A percentile compares a stretch with the other conserved stretches of the same genome.
phyloP scores from a whole-genome alignment of 2,113 vertebrate species.

The Misgurnus mizolepis region DNA sequence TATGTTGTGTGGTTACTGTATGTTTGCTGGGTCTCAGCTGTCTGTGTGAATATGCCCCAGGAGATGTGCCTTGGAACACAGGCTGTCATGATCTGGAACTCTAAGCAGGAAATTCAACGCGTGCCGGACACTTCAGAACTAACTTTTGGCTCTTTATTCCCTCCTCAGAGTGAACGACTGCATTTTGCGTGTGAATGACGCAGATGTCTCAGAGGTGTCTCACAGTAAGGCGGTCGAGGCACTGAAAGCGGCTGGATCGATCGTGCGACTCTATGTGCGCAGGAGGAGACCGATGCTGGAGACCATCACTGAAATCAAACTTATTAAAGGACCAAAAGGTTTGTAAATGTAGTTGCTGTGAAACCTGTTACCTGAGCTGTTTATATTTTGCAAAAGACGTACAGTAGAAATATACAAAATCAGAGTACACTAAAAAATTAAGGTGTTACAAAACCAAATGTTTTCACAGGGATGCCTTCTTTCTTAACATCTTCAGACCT shows the following conservation, averaged over 20 bases:
- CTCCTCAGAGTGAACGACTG: conserved; percentile 90
- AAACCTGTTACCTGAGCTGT: neutral
- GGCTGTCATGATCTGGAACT: conserved; percentile 46
- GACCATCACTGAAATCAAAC: conserved; percentile 93
- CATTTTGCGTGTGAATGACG: conserved; percentile 93
- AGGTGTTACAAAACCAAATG: too few species aligned
- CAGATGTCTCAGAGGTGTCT: conserved; percentile 90
- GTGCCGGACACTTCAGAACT: conserved; percentile 2
- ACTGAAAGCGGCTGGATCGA: conserved; percentile 92
- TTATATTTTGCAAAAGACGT: neutral
- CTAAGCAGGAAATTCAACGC: conserved; percentile 26
- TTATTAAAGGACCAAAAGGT: conserved; percentile 98
- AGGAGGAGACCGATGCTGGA: conserved; percentile 92
- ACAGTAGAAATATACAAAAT: too few species aligned
- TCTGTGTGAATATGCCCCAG: conserved; percentile 47
- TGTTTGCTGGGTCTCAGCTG: conserved; percentile 62
- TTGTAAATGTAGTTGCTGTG: neutral
- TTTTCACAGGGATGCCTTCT: too few species aligned
- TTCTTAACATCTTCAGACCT: too few species aligned
- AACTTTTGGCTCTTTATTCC: conserved; percentile 2
- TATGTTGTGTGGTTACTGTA: conserved; percentile 20
- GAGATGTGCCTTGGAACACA: conserved; percentile 56
- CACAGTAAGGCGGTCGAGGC: conserved; percentile 96
- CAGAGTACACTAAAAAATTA: too few species aligned
- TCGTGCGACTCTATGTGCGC: conserved; percentile 89